Evolutionary conservation across 2,113 vertebrate species (phyloP).

Genomic region (Coracopsis vasa): DNA sequence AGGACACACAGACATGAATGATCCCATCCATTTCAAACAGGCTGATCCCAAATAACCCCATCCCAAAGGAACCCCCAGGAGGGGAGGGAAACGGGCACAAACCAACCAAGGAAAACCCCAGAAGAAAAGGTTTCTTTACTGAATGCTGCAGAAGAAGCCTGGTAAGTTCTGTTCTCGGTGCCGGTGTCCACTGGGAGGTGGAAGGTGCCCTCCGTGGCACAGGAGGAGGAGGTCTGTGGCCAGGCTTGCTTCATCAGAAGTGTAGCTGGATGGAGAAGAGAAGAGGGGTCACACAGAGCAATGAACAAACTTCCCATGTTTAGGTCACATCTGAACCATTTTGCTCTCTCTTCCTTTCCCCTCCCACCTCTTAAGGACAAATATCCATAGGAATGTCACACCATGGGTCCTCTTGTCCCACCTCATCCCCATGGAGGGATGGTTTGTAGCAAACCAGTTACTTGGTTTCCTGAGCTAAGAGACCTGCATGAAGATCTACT

Average conservation of each 20-base stretch:
- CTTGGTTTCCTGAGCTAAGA: neutral
- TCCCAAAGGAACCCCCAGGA: neutral
- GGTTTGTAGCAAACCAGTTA: neutral
- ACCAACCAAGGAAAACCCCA: neutral
- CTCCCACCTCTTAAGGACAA: neutral
- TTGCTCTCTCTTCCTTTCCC: neutral
- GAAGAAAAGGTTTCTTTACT: slow-evolving; percentile 79
- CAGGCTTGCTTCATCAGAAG: slow-evolving; percentile 93
- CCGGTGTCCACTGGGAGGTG: slow-evolving; percentile 89
- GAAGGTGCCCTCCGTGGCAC: slow-evolving; percentile 88
- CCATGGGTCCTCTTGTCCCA: neutral
- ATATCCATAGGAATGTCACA: neutral
- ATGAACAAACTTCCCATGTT: fast-evolving
- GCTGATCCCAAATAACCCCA: neutral
- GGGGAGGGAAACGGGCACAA: neutral
- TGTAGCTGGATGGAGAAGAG: slow-evolving; percentile 83
- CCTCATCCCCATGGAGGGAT: neutral
- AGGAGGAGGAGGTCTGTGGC: slow-evolving; percentile 86
- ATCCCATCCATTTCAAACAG: neutral
- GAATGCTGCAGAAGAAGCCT: slow-evolving; percentile 89
- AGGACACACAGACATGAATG: neutral
- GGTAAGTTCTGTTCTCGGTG: slow-evolving; percentile 88
- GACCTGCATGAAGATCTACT: neutral
- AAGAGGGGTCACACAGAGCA: slow-evolving; percentile 71
- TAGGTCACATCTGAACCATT: neutral